These are phyloP conservation scores for Lacanobia wlatinum DNA, from an alignment of 2,888 invertebrate genomes.

Conservation along the genomic window DNA sequence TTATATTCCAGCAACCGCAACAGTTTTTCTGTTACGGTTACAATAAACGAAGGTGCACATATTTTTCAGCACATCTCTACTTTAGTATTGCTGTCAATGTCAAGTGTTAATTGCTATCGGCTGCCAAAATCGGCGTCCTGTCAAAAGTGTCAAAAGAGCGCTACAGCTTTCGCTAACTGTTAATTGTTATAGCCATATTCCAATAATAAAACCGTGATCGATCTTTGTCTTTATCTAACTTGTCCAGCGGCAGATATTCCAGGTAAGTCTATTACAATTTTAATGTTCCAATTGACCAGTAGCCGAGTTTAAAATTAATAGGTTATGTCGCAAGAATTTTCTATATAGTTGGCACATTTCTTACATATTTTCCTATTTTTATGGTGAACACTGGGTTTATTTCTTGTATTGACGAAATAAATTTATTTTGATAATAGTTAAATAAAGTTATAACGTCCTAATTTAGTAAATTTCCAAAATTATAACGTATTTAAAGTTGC, in stretches of 20 bases:
- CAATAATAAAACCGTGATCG: conserved; percentile 1
- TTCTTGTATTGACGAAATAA: not conserved
- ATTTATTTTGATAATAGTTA: not conserved
- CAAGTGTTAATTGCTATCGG: not conserved
- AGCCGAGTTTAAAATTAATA: conserved; percentile 30
- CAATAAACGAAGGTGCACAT: not conserved
- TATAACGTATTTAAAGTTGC: not conserved
- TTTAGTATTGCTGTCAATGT: not conserved
- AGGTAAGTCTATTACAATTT: conserved; percentile 52
- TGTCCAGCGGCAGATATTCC: conserved; percentile 14
- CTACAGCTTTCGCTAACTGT: conserved; percentile 9
- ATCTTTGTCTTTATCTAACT: not conserved
- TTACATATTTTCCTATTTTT: conserved; percentile 59
- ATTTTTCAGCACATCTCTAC: not conserved
- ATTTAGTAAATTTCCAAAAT: not conserved
- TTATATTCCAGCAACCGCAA: not conserved
- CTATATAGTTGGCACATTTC: conserved; percentile 24
- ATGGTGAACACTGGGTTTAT: conserved; percentile 67
- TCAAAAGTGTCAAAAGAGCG: conserved; percentile 52
- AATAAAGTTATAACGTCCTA: not conserved
- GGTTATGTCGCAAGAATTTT: conserved; percentile 53
- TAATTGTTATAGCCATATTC: conserved; percentile 42
- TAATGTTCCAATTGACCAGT: not conserved
- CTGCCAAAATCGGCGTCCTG: conserved; percentile 63
- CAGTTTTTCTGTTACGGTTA: not conserved